phyloP scores from a whole-genome alignment of 2,888 invertebrate genomes.

The Lasioglossum lativentre region DNA sequence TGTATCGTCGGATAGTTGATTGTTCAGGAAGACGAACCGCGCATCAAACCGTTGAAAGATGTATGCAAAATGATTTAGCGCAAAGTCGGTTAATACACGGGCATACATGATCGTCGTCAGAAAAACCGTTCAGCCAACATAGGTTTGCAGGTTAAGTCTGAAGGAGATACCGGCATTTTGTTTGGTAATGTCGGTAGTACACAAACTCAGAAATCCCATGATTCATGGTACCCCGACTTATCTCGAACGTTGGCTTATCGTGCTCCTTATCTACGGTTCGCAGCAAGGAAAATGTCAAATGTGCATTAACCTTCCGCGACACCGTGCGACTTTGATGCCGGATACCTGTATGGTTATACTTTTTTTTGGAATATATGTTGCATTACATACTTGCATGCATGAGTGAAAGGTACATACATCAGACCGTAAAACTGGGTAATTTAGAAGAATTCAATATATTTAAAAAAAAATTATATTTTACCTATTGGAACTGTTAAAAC shows the following conservation, averaged over 20 bases:
- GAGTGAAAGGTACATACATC: too few species aligned
- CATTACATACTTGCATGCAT: neutral
- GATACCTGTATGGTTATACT: neutral
- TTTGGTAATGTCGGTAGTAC: neutral
- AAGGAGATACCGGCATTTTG: neutral
- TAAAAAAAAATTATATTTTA: too few species aligned
- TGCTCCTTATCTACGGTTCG: neutral
- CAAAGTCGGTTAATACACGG: neutral
- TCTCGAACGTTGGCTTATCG: neutral
- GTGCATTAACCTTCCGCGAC: neutral
- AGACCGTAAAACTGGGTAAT: neutral
- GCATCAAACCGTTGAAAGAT: neutral
- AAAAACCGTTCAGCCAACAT: neutral
- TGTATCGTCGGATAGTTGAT: neutral
- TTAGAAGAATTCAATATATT: neutral
- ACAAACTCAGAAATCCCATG: neutral
- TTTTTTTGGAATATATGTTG: neutral
- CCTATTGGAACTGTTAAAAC: neutral
- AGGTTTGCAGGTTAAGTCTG: neutral
- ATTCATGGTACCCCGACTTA: neutral
- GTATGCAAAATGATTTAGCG: neutral
- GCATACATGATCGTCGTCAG: neutral
- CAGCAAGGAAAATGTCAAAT: neutral
- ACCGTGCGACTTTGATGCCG: neutral
- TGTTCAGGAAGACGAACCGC: neutral